Base-by-base conservation (phyloP, 2,113 vertebrate genomes). In the Dasyornis broadbenti region DNA sequence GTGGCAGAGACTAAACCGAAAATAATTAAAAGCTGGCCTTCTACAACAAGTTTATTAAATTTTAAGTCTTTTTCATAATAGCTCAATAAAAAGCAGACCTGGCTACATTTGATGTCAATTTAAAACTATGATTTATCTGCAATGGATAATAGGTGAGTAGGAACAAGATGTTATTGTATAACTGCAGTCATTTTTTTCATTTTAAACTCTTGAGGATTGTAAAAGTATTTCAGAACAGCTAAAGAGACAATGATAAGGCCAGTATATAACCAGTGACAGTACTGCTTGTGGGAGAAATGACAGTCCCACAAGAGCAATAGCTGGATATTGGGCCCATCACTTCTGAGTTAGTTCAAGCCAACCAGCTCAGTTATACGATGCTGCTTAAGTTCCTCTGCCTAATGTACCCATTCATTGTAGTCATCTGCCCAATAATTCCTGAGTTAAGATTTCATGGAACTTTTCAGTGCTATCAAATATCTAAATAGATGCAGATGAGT, bases 71-170 rank as follows among this genome's bases (percentile, higher is more conserved):
- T 91, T 57, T 72, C 92, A 68, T 84, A 96, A 94, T 53, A 93
- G 56, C 69, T 92, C 92, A 96, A 88, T 84, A 94, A 91, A 85
- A 96, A 86, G 6, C 64, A 66, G 7, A 13, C 61, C 52, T 56
- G 44, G 9, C 57, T 97, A 70, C 53, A 21, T 73, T 83, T 78
- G 18, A 91, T 92, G 28, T 77, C 89, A 93, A 53, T 94, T 96
- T 93, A 79, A 70, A 96, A 59, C 33, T 76, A 82, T 94, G 53
- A 97, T 94, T 96, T 97, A 96, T 93, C 77, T 95, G 47, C 84
- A 52, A 72, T 91, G 28, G 53, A 89, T 94, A 88, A 84, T 65
- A 92, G 66, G 49, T 75, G 84, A 95, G 7, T 42, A 85, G 50
- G 60, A 89, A 6, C 16, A 90, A 59, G 77, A 87, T 82, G 97